These are phyloP conservation scores for Eretmodus cyanostictus DNA, from an alignment of 2,113 vertebrate species.

Conservation along the genomic window DNA sequence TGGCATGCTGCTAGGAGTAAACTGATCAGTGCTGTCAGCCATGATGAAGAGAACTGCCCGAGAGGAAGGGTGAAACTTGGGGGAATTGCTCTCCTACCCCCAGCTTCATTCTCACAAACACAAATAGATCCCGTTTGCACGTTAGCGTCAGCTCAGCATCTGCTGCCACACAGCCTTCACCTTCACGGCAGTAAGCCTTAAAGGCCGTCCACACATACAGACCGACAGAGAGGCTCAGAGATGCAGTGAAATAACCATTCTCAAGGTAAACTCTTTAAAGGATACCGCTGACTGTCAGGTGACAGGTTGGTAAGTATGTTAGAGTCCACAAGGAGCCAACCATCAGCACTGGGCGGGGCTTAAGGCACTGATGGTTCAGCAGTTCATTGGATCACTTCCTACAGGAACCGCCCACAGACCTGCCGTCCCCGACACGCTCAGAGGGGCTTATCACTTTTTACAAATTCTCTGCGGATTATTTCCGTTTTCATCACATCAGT, in stretches of 20 bases:
- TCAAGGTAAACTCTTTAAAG: not conserved
- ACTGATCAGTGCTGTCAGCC: not conserved
- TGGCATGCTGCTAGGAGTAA: not conserved
- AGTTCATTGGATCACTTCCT: not conserved
- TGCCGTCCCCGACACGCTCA: not conserved
- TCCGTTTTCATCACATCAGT: not conserved
- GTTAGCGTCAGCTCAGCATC: not conserved
- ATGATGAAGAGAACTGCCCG: not conserved
- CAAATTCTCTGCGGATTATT: not conserved
- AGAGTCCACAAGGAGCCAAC: not conserved
- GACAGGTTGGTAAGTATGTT: not conserved
- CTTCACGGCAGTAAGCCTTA: not conserved
- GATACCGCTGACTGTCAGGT: not conserved
- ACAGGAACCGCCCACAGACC: not conserved
- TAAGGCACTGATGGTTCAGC: not conserved
- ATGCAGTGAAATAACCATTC: not conserved
- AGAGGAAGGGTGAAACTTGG: not conserved
- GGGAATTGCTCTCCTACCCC: not conserved
- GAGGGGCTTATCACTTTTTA: not conserved
- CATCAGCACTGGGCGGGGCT: not conserved
- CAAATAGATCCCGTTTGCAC: not conserved
- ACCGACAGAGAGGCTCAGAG: not conserved
- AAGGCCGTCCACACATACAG: not conserved
- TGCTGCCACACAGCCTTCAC: not conserved
- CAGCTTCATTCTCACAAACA: not conserved